Evolutionary conservation across 2,888 invertebrate genomes (phyloP).

Genomic region (Adineta ricciae): DNA sequence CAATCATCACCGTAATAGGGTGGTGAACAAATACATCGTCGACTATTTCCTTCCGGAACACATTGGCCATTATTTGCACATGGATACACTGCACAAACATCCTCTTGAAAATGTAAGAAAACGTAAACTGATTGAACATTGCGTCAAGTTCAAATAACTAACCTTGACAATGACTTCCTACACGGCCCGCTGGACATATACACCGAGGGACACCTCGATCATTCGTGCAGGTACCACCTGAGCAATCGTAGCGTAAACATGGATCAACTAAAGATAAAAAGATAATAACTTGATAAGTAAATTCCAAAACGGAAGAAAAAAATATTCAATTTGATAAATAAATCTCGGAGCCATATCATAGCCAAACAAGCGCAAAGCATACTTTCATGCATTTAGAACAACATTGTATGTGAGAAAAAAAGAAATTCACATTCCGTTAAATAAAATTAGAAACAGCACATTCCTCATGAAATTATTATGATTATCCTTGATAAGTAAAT

Average conservation of each 20-base stretch:
- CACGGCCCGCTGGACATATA: slow-evolving; percentile 7
- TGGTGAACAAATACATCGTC: not conserved
- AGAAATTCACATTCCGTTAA: not conserved
- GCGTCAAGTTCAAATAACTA: not conserved
- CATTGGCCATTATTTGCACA: slow-evolving; percentile 18
- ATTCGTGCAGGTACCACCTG: not conserved
- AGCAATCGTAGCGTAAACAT: not conserved
- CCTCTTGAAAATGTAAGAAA: not conserved
- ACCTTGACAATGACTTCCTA: slow-evolving; percentile 17
- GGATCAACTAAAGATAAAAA: not conserved
- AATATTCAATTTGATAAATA: no score
- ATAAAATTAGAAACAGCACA: not conserved
- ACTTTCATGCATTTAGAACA: not conserved
- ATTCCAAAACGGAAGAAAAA: no score
- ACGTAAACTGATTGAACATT: not conserved
- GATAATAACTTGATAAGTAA: not conserved
- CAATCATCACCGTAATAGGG: slow-evolving; percentile 10
- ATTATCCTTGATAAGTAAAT: not conserved
- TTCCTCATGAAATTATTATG: not conserved
- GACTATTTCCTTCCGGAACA: not conserved
- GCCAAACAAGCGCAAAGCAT: not conserved
- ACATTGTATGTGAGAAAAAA: not conserved
- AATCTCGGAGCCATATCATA: not conserved
- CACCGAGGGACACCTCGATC: not conserved
- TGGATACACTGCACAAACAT: not conserved